These are phyloP conservation scores for Cheirogaleus major DNA, from an alignment of 2,797 vertebrate genomes.

Conservation along the genomic window DNA sequence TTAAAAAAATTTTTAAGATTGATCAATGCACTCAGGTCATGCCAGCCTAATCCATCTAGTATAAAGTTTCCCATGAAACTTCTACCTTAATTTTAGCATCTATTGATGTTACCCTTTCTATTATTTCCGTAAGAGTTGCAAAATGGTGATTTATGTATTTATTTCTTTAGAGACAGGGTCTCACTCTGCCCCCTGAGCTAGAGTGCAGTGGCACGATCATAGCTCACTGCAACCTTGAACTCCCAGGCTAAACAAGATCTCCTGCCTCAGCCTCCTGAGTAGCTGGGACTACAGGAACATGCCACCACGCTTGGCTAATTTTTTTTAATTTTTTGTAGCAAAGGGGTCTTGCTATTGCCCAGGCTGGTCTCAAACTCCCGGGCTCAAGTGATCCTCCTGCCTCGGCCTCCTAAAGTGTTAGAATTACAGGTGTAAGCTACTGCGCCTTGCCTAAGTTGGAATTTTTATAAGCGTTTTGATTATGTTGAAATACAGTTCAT, in stretches of 20 bases:
- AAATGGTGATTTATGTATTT: background rate
- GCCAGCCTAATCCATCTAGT: background rate
- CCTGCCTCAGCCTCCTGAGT: background rate
- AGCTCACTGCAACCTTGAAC: background rate
- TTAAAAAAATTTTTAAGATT: background rate
- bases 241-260: background rate
- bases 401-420: too few relatives aligned
- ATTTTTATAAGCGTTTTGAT: background rate
- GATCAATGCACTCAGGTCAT: background rate
- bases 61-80: background rate
- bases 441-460: background rate
- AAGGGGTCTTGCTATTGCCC: background rate
- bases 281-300: background rate
- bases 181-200: too few relatives aligned
- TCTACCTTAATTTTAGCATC: slow-evolving; percentile 1
- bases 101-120: background rate
- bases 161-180: background rate
- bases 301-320: background rate
- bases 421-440: background rate
- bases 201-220: too few relatives aligned
- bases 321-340: background rate
- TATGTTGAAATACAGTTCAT: background rate
- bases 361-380: too few relatives aligned
- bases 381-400: too few relatives aligned
- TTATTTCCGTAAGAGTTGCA: background rate